These are phyloP conservation scores for Melanotaenia maccullochi DNA, from an alignment of 2,797 vertebrate genomes.

Conservation along the genomic window DNA sequence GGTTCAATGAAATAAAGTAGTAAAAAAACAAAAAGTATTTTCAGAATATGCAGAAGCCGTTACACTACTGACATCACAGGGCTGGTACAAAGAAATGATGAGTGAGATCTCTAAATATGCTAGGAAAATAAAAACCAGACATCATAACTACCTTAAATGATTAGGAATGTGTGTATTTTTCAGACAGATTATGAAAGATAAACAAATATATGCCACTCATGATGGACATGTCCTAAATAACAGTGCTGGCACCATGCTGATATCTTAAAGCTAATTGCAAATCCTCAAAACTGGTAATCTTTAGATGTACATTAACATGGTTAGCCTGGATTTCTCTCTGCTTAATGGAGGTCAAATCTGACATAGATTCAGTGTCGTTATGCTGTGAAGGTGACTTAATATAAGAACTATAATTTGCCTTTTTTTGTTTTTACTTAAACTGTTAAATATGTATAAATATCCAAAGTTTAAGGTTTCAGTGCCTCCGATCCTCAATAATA, in stretches of 20 bases:
- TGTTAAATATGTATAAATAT: not conserved
- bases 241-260: constrained; percentile 29
- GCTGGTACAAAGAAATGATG: no score
- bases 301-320: constrained; percentile 47
- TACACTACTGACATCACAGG: not conserved
- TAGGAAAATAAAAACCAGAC: not conserved
- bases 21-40: not conserved
- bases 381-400: not conserved
- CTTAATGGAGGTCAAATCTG: constrained; percentile 25
- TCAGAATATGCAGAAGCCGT: not conserved
- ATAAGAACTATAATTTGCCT: not conserved
- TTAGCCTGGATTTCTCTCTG: constrained; percentile 32
- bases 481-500: not conserved
- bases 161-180: constrained; percentile 16
- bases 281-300: constrained; percentile 42
- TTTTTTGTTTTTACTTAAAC: not conserved
- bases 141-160: constrained; percentile 1
- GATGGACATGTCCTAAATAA: constrained; percentile 38
- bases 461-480: not conserved
- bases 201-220: not conserved
- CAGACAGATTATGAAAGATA: constrained; percentile 33
- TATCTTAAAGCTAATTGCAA: constrained; percentile 54
- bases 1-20: not conserved
- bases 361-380: not conserved
- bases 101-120: not conserved